These are phyloP conservation scores for Megaustenia siamemsis DNA, from an alignment of 2,888 invertebrate species.

Conservation along the genomic window DNA sequence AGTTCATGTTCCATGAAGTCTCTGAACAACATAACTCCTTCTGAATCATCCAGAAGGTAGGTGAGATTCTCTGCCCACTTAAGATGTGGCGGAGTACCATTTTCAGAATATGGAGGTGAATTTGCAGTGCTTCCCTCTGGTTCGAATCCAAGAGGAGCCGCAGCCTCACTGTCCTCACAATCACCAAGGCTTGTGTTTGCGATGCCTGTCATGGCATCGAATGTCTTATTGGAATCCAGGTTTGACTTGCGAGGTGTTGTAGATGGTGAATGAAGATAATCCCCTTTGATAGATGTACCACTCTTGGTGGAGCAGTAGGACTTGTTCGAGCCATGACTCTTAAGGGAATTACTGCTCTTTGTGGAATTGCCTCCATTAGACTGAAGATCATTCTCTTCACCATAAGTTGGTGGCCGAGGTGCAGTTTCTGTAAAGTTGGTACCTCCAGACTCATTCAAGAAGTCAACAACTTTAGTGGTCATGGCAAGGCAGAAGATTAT, in stretches of 20 bases:
- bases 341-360: conserved; percentile 75
- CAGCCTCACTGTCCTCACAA: conserved; percentile 66
- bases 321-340: conserved; percentile 72
- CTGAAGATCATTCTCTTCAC: conserved; percentile 78
- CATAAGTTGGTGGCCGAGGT: conserved; percentile 78
- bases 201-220: conserved; percentile 41
- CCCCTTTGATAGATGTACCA: conserved; percentile 67
- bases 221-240: conserved; percentile 63
- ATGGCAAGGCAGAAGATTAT: conserved; percentile 57
- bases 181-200: conserved; percentile 41
- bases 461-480: conserved; percentile 74
- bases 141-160: conserved; percentile 83
- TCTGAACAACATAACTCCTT: conserved; percentile 93
- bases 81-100: conserved; percentile 86
- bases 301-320: conserved; percentile 66
- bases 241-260: conserved; percentile 78
- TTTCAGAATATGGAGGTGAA: conserved; percentile 79
- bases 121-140: conserved; percentile 83
- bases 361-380: conserved; percentile 78
- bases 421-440: conserved; percentile 77
- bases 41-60: conserved; percentile 91
- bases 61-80: conserved; percentile 93
- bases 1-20: conserved; percentile 78
- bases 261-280: conserved; percentile 70
- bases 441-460: conserved; percentile 75